Base-by-base conservation (phyloP, 2,888 invertebrate genomes). In the Bugula neritina region DNA sequence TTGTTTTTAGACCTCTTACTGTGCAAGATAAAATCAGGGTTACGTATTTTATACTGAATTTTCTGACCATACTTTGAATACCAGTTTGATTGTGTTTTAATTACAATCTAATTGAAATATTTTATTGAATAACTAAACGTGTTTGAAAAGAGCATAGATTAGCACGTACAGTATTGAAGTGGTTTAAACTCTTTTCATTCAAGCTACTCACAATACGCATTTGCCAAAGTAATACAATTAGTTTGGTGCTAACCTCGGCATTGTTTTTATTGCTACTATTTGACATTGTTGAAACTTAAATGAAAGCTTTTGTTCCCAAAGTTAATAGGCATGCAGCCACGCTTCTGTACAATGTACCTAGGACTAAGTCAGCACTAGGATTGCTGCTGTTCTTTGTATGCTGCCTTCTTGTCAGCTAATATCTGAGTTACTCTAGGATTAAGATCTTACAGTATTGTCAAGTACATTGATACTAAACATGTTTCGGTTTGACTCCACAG, bases 401-500 rank as follows among this genome's bases (percentile, higher is more conserved):
- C 17, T 43, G 43, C 43, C 43, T 43, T 43, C n/a, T n/a, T n/a
- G n/a, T n/a, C n/a, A n/a, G n/a, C n/a, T n/a, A n/a, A n/a, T n/a
- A n/a, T n/a, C n/a, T n/a, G n/a, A n/a, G n/a, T n/a, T n/a, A 43
- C 43, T 43, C 17, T 43, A 43, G 43, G 43, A 43, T 43, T 43
- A 43, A 10, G 10, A 10, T 10, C 43, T 43, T 43, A 17, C 5
- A 43, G 43, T 43, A 43, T 43, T 43, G 43, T 43, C 43, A 10
- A 43, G 17, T 43, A 10, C 17, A 17, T 43, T 17, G 10, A 55
- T 25, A 55, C 3, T 25, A 55, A 55, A 55, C 5, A 63, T 63
- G 63, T 63, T 63, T 63, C 63, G 31, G 5, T 63, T 25, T 63
- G 63, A 63, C 34, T 27, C 63, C 17, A 63, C 63, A 31, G 63